These are phyloP conservation scores for Sussaba pulchella DNA, from an alignment of 2,888 invertebrate species.

Conservation along the genomic window DNA sequence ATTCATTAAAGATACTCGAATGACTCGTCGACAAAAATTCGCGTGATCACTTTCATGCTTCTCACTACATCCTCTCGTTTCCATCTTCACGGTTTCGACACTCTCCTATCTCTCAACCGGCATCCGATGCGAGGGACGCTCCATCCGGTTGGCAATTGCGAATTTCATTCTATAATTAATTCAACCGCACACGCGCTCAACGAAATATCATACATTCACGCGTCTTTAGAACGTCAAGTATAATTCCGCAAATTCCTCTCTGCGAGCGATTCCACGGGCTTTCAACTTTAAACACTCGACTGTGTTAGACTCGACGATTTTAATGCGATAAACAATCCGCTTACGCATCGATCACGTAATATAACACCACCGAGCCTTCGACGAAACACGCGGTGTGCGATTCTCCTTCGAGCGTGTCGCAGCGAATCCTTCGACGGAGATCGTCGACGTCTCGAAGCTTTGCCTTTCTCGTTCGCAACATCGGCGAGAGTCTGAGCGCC, in stretches of 20 bases:
- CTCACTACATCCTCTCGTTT: slow-evolving; percentile 32
- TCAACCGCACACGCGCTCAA: too few relatives aligned
- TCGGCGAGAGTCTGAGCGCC: neutral
- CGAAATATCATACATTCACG: too few relatives aligned
- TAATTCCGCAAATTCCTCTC: slow-evolving; percentile 48
- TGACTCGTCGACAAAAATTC: slow-evolving; percentile 3
- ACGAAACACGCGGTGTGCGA: neutral
- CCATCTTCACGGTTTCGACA: slow-evolving; percentile 59
- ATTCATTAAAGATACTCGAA: slow-evolving; percentile 42
- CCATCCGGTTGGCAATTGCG: slow-evolving; percentile 53
- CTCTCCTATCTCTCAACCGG: slow-evolving; percentile 37
- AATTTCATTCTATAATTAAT: slow-evolving; percentile 29
- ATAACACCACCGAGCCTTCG: neutral
- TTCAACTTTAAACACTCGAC: neutral
- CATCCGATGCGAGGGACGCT: slow-evolving; percentile 35
- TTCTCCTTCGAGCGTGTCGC: slow-evolving; percentile 18
- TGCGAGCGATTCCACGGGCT: neutral
- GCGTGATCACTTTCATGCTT: slow-evolving; percentile 15
- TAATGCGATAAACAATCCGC: slow-evolving; percentile 63
- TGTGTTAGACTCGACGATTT: too few relatives aligned
- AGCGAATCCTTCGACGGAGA: neutral
- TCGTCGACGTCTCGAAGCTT: neutral
- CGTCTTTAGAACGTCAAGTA: too few relatives aligned
- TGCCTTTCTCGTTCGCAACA: neutral
- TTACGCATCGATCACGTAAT: slow-evolving; percentile 62